Conservation (phyloP, 2,888 invertebrate species). For the Terebella lapidaria region DNA sequence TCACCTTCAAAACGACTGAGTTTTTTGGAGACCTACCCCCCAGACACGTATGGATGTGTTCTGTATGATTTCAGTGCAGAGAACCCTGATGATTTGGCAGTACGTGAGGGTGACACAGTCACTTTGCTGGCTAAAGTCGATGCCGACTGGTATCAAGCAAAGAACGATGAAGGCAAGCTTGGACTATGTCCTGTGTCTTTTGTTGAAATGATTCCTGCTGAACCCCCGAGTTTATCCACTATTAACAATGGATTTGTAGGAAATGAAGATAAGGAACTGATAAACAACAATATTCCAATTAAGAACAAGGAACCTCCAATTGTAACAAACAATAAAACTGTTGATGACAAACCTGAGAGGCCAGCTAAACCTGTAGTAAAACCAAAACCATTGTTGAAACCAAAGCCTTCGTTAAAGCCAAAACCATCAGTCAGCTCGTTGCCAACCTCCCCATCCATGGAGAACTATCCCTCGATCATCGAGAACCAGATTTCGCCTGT, state of each 20-base stretch:
- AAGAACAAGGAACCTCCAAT: too few species aligned
- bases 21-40: neutral
- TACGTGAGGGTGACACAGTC: conserved; percentile 53
- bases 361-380: conserved; percentile 6
- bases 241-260: neutral
- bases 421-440: too few species aligned
- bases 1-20: neutral
- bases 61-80: conserved; percentile 49
- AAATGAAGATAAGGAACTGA: neutral
- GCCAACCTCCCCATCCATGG: too few species aligned
- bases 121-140: conserved; percentile 45
- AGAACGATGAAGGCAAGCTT: conserved; percentile 42
- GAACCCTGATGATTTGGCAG: conserved; percentile 43
- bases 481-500: neutral
- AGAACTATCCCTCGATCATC: neutral
- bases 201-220: conserved; percentile 36
- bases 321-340: too few species aligned
- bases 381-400: conserved; percentile 25
- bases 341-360: neutral
- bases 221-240: neutral
- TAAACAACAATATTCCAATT: neutral
- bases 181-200: conserved; percentile 51
- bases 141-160: conserved; percentile 51
- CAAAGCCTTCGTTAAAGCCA: conserved; percentile 31
- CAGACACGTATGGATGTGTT: conserved; percentile 45